phyloP scores from a whole-genome alignment of 2,113 vertebrate genomes.

The Tonatia bakeri region DNA sequence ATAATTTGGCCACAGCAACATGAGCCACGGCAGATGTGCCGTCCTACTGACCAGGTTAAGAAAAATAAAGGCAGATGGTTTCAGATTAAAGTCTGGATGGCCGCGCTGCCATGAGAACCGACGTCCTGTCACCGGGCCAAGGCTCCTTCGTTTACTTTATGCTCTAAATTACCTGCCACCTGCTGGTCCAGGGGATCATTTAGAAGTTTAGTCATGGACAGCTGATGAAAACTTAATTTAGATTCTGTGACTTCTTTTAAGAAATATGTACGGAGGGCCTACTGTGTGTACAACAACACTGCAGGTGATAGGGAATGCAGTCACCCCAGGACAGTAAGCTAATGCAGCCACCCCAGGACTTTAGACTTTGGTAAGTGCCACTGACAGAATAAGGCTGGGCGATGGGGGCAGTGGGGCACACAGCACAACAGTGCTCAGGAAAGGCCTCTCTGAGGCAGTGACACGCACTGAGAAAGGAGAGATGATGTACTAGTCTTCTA shows the following conservation, averaged over 20 bases:
- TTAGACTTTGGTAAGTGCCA: background rate
- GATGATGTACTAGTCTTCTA: background rate
- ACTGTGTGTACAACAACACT: background rate
- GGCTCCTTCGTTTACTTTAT: constrained; percentile 41
- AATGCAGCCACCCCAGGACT: background rate
- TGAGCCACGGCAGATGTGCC: constrained; percentile 56
- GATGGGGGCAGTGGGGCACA: background rate
- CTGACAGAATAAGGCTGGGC: background rate
- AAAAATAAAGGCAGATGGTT: constrained; percentile 75
- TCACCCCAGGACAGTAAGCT: background rate
- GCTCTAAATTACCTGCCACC: constrained; percentile 64
- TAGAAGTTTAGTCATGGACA: constrained; percentile 9
- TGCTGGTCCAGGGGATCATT: constrained; percentile 51
- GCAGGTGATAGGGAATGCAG: background rate
- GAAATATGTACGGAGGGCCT: background rate
- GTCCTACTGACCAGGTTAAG: constrained; percentile 70
- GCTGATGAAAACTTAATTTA: constrained; percentile 31
- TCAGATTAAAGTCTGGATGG: constrained; percentile 66
- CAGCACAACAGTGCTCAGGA: background rate
- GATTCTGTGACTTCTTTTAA: background rate
- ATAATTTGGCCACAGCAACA: constrained; percentile 39
- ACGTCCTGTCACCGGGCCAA: constrained; percentile 48
- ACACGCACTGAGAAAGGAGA: background rate
- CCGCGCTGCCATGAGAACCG: constrained; percentile 35
- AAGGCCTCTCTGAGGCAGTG: background rate